phyloP scores from a whole-genome alignment of 2,888 invertebrate species.

The Lasioglossum pauxillum region DNA sequence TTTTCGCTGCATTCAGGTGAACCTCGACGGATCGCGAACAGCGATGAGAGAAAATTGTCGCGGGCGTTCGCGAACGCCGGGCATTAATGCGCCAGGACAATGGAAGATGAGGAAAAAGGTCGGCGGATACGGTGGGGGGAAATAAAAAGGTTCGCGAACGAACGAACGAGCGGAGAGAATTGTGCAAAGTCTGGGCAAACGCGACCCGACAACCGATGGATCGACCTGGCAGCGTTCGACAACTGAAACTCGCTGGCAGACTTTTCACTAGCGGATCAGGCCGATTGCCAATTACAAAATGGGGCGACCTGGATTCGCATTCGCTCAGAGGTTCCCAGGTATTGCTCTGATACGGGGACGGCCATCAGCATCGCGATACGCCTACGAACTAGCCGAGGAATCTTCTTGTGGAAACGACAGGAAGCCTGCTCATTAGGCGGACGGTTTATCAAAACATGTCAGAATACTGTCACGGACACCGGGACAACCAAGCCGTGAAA shows the following conservation, averaged over 20 bases:
- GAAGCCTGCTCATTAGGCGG: slow-evolving; percentile 31
- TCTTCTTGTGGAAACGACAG: slow-evolving; percentile 18
- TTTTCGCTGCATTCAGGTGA: background rate
- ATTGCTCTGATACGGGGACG: slow-evolving; percentile 26
- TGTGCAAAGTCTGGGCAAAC: slow-evolving; percentile 28
- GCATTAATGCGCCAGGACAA: background rate
- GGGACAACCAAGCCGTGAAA: background rate
- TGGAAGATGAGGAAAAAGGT: background rate
- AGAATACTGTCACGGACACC: slow-evolving; percentile 14
- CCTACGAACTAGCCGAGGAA: slow-evolving; percentile 20
- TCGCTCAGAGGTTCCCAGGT: slow-evolving; percentile 51
- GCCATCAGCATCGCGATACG: slow-evolving; percentile 46
- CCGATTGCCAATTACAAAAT: slow-evolving; percentile 77
- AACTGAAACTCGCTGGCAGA: slow-evolving; percentile 65
- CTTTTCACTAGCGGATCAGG: slow-evolving; percentile 59
- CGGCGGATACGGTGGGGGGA: background rate
- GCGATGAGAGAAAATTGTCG: slow-evolving; percentile 25
- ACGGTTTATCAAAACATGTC: slow-evolving; percentile 23
- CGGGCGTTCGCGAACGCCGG: background rate
- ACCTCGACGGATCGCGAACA: slow-evolving; percentile 13
- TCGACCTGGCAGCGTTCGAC: slow-evolving; percentile 54
- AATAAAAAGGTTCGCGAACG: slow-evolving; percentile 24
- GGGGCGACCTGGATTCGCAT: slow-evolving; percentile 72
- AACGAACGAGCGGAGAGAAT: slow-evolving; percentile 17
- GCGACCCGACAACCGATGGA: slow-evolving; percentile 42